These are phyloP conservation scores for Eremobia ochroleuca DNA, from an alignment of 2,888 invertebrate species.

Conservation along the genomic window DNA sequence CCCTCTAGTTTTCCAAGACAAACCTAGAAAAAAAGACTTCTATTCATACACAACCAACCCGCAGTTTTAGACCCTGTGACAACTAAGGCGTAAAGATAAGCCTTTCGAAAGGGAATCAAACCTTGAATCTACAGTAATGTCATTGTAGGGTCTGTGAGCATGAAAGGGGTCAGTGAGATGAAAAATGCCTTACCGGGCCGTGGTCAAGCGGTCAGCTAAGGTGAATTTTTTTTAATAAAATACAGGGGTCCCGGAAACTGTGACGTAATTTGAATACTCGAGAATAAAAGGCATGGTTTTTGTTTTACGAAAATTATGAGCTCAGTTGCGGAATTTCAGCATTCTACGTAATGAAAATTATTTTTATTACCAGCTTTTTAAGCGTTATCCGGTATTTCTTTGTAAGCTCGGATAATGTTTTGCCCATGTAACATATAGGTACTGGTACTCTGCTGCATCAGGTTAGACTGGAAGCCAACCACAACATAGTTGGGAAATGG, in stretches of 20 bases:
- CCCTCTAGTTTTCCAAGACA: neutral
- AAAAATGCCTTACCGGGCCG: conserved; percentile 42
- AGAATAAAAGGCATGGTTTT: conserved; percentile 4
- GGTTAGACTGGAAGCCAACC: neutral
- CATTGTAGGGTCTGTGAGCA: conserved; percentile 40
- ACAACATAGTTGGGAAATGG: neutral
- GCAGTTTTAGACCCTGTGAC: conserved; percentile 53
- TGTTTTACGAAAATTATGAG: neutral
- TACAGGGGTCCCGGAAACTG: conserved; percentile 7
- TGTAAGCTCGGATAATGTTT: neutral
- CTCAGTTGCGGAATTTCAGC: conserved; percentile 9
- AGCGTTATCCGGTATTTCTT: neutral
- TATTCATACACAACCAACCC: conserved; percentile 47
- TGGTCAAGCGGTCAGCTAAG: conserved; percentile 51
- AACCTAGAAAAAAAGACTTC: conserved; percentile 9
- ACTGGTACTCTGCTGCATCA: neutral
- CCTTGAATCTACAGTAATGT: conserved; percentile 56
- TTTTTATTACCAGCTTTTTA: conserved; percentile 6
- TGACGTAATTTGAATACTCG: conserved; percentile 8
- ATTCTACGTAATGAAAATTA: neutral
- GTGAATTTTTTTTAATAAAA: conserved; percentile 45
- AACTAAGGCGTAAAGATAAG: conserved; percentile 69
- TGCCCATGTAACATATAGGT: neutral
- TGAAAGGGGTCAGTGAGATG: conserved; percentile 64
- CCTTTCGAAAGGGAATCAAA: conserved; percentile 57